phyloP scores from a whole-genome alignment of 2,113 vertebrate species.

The Hemichromis elongatus region DNA sequence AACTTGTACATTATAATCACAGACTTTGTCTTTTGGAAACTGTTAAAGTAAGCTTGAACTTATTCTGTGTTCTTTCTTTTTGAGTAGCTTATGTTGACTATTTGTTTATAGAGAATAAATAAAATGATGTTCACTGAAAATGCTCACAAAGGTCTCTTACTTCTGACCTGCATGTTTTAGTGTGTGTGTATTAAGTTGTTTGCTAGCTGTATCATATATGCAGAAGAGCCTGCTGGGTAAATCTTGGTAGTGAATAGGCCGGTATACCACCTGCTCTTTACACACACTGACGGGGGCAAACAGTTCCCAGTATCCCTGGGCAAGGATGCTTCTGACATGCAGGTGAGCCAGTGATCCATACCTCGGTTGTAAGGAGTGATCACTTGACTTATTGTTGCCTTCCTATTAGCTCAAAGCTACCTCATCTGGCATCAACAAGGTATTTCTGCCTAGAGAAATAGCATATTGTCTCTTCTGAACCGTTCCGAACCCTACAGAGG shows the following conservation, averaged over 20 bases:
- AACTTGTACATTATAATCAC: neutral
- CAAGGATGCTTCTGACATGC: neutral
- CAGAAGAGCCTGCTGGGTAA: neutral
- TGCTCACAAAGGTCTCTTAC: neutral
- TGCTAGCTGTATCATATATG: neutral
- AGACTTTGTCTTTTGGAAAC: neutral
- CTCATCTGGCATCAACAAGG: neutral
- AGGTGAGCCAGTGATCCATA: neutral
- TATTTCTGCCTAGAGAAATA: neutral
- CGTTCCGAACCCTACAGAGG: neutral
- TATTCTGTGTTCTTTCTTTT: neutral
- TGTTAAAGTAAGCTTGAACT: neutral
- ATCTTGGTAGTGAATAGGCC: neutral
- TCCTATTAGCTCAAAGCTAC: neutral
- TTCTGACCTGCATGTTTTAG: neutral
- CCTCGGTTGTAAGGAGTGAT: neutral
- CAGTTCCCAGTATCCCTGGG: neutral
- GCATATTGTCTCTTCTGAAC: neutral
- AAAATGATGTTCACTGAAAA: conserved; percentile 30
- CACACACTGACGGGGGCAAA: too few relatives aligned
- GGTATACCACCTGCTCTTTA: neutral
- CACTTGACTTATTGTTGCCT: neutral
- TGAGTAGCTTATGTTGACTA: neutral
- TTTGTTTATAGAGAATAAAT: conserved; percentile 32
- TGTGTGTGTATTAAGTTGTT: neutral